Base-by-base conservation (phyloP, 2,113 vertebrate species). In the Tringa solitaria region DNA sequence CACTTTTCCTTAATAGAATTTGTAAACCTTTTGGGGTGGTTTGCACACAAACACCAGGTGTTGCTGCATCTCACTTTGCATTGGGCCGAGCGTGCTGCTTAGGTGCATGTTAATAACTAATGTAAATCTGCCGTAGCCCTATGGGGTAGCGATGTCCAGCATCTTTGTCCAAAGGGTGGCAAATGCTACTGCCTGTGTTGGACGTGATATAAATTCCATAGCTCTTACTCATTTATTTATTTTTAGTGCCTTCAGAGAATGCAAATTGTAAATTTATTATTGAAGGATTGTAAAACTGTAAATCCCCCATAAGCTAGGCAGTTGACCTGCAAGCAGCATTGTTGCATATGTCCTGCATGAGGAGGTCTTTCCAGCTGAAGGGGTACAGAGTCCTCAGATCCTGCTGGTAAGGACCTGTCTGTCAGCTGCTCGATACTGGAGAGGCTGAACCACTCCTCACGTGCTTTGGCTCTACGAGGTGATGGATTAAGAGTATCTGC, bases 201-300 rank as follows among this genome's bases (percentile, higher is more conserved):
- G 33, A 16, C 13, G 4, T 18, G 12, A 56, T 50, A 35, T 30
- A 33, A 50, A 43, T 32, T n/a, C 48, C 7, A 4, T 19, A 60
- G 24, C 39, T 50, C 24, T 63, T 35, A 14, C 8, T 21, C 8
- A 19, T 43, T 35, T 57, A 19, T 88, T 68, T 67, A 21, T 39
- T 67, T 95, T 92, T 56, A 63, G 28, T 80, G n/a, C 35, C 73
- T 84, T 82, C 57, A n/a, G 37, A 69, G 73, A 95, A 61, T 63
- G 73, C 7, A n/a, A 90, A 81, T 37, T 81, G 8, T 43, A 73
- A 81, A 92, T 83, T 54, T 12, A 16, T 65, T 84, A 41, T 8
- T 69, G 22, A 35, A 91, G 50, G 32, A 11, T 10, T 73, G 45
- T 16, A 39, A 32, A 35, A 21, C 41, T 70, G 14, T 3, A 72